Base-by-base conservation (phyloP, 2,113 vertebrate genomes). In the Etheostoma spectabile region DNA sequence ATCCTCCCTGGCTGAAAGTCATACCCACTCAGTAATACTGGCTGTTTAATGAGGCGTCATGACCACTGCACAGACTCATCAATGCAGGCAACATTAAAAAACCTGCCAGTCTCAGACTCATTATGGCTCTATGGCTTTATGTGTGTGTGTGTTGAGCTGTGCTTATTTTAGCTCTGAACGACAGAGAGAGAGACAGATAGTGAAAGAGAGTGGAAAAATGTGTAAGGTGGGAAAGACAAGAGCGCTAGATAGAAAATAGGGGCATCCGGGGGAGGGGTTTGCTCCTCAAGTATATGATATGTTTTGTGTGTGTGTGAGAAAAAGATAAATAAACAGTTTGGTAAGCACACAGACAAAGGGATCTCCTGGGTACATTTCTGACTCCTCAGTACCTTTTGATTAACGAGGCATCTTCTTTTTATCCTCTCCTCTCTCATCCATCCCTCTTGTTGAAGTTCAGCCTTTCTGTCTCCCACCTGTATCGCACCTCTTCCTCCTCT, bases 101-200 rank as follows among this genome's bases (percentile, higher is more conserved):
- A 86, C 62, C 57, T 57, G 74, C 63, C 3, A 30, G 63, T 63
- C 70, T 30, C 30, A 73, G 46, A 48, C 30, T 70, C 72, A 59
- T n/a, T 61, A 45, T 74, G 8, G 19, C 15, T 8, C 3, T 46
- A 1, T 22, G 51, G 64, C 10, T 49, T 21, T 63, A 30, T 57
- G 62, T 49, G 51, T 66, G 51, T 57, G 48, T 51, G 67, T 53
- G 72, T 35, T 21, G 38, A 27, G 86, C 82, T 59, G 76, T 27
- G 59, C 77, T 86, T 84, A 79, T 86, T 90, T 86, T 87, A 88
- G 89, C 82, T 81, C 73, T 45, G 61, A 83, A 68, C 11, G 59
- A 82, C 55, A 66, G 62, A 68, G 51, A 69, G 33, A 75, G 55
- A 51, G 35, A 80, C 12, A 68, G 55, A 67, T 22, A 56, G 38